Base-by-base conservation (phyloP, 2,888 invertebrate species). In the Orchesellides sinensis region DNA sequence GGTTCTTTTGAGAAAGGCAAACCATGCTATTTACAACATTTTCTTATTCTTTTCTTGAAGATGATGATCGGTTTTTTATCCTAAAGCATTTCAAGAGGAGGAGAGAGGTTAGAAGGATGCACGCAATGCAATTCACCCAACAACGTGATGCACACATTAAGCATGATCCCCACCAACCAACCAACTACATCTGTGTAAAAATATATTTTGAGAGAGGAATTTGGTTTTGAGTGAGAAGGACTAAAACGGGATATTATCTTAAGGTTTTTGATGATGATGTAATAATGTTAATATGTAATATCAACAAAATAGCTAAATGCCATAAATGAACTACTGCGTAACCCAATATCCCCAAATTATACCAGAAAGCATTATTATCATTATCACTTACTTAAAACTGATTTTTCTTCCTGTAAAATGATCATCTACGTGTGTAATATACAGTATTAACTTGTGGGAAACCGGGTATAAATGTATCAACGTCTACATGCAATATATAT, bases 331-430 rank as follows among this genome's bases (percentile, higher is more conserved):
- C 23, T 10, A 61, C 61, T 63, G n/a, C 21, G 63, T 63, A 63
- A 63, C 35, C 40, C 23, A 8, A 63, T 35, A 35, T 14, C 5
- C 52, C 10, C 10, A 49, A 49, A 49, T 56, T 56, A 27, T 56
- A 25, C 17, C 17, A 17, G 19, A 17, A 29, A 63, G 23, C 32
- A 65, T 65, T 35, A 75, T 75, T 40, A 75, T 75, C 65, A 77
- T 68, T 59, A 77, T 68, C 77, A 77, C 68, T 68, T 68, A 32
- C 32, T 75, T 75, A 63, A 74, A 74, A 23, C 25, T 21, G 32
- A 10, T 12, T 56, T 65, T 54, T 52, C 32, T 27, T 52, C 40
- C n/a, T 40, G 40, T 52, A 40, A 5, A 25, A 70, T 23, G 23
- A 54, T 32, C 32, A 5, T 32, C 32, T 6, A 32, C 32, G 5